Percentiles rank a stretch among this genome's conserved stretches.
Conservation (phyloP, 2,797 vertebrate species). For the Takifugu ocellatus region DNA sequence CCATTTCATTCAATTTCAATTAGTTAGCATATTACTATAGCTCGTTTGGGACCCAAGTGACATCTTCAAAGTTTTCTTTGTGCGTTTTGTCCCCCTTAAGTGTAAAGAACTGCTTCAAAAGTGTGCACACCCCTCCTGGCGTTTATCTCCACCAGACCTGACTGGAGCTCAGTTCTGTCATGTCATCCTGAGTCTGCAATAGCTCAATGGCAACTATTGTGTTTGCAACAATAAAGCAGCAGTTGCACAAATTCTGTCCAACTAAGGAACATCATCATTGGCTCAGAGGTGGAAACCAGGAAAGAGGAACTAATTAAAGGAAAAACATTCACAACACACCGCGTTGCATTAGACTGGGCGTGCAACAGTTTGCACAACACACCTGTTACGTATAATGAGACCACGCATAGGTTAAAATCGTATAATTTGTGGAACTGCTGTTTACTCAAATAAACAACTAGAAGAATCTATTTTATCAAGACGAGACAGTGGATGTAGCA, state of each 20-base stretch:
- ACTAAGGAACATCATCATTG: too few relatives aligned
- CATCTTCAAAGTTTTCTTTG: too few relatives aligned
- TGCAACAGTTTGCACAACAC: background rate
- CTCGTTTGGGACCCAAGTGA: too few relatives aligned
- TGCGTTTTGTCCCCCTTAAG: background rate
- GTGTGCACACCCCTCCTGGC: background rate
- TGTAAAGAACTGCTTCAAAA: background rate
- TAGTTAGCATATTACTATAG: too few relatives aligned
- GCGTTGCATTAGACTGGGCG: background rate
- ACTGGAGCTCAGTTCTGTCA: constrained; percentile 53
- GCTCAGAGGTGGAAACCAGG: too few relatives aligned
- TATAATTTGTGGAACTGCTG: fast-evolving
- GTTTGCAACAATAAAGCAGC: constrained; percentile 31
- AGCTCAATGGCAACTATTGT: constrained; percentile 30
- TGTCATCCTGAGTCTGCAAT: constrained; percentile 70
- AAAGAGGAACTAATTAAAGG: too few relatives aligned
- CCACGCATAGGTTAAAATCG: background rate
- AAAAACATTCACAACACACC: background rate
- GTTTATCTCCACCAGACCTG: background rate
- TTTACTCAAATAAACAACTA: background rate
- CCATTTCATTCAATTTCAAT: too few relatives aligned
- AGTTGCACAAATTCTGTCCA: constrained; percentile 7
- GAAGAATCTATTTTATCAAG: background rate
- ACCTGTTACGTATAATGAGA: background rate
- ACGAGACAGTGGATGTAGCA: background rate